Evolutionary conservation across 2,888 invertebrate species (phyloP).

Genomic region (Pristionchus exspectatus): DNA sequence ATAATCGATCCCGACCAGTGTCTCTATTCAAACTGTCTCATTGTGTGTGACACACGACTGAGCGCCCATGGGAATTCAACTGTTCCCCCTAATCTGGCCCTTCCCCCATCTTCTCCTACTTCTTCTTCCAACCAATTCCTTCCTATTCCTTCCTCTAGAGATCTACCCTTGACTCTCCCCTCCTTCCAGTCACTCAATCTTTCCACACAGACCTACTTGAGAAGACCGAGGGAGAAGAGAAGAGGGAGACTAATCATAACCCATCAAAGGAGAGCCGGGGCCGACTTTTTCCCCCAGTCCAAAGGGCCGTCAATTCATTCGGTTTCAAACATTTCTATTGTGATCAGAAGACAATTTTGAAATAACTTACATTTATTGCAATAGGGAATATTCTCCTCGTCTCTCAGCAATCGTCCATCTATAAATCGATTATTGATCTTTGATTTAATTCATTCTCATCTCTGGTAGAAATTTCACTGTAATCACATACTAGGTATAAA

Average conservation of each 20-base stretch:
- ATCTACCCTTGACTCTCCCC: constrained; percentile 46
- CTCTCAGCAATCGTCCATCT: background rate
- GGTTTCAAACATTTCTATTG: background rate
- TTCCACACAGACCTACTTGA: constrained; percentile 43
- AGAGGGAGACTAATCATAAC: constrained; percentile 32
- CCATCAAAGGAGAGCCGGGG: constrained; percentile 29
- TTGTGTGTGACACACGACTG: background rate
- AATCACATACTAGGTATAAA: background rate
- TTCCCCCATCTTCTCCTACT: constrained; percentile 24
- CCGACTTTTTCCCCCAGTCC: background rate
- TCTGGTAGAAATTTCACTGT: background rate
- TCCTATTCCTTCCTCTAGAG: constrained; percentile 17
- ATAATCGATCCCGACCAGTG: background rate
- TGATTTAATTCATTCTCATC: background rate
- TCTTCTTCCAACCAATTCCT: constrained; percentile 32
- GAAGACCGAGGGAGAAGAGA: background rate
- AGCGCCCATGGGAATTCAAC: constrained; percentile 26
- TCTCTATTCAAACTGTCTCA: background rate
- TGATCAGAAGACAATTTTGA: background rate
- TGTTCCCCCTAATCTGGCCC: constrained; percentile 8
- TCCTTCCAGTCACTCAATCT: constrained; percentile 38
- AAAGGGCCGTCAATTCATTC: constrained; percentile 13
- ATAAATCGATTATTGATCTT: background rate
- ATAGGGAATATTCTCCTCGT: background rate
- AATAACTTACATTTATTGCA: background rate